Base-by-base conservation (phyloP, 2,888 invertebrate genomes). In the Acleris holmiana region DNA sequence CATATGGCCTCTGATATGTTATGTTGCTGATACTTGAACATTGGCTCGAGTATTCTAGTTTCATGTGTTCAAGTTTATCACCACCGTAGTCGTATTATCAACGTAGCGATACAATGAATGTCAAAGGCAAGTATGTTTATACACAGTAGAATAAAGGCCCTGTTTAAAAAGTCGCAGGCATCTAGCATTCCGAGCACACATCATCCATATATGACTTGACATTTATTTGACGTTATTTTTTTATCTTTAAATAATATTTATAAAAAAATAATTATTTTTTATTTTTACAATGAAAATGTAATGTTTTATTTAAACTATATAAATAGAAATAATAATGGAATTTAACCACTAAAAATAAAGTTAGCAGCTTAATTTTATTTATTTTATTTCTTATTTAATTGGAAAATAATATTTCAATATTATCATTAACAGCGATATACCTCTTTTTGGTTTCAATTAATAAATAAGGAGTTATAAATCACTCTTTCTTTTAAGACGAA, bases 361-460 rank as follows among this genome's bases (percentile, higher is more conserved):
- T 95, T 94, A 94, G 94, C 93, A 94, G 94, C 94, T 94, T 94
- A 87, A 84, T 81, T 82, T 85, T 79, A 81, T 83, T 79, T 69
- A 73, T 78, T 83, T 84, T 94, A 93, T 93, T 93, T 94, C 93
- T 83, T 17, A 54, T 76, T 82, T 82, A 94, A 94, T 93, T 94
- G 93, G 93, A 94, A 53, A 88, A 75, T 18, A n/a, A 54, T 50
- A 60, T 82, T 88, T 93, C 94, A 94, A 79, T 94, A 68, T 69
- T 93, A 93, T 93, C 91, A 94, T 94, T 94, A 94, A 94, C 94
- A 94, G 93, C 94, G 93, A 94, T 93, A 93, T 87, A 93, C 94
- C 94, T 94, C 93, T 93, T 67, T 85, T 93, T 93, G 93, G 93
- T 90, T 93, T 93, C 88, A 93, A 91, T 92, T 89, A 91, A 87